Base-by-base conservation (phyloP, 1,140 invertebrate species). In the Cepaea nemoralis region DNA sequence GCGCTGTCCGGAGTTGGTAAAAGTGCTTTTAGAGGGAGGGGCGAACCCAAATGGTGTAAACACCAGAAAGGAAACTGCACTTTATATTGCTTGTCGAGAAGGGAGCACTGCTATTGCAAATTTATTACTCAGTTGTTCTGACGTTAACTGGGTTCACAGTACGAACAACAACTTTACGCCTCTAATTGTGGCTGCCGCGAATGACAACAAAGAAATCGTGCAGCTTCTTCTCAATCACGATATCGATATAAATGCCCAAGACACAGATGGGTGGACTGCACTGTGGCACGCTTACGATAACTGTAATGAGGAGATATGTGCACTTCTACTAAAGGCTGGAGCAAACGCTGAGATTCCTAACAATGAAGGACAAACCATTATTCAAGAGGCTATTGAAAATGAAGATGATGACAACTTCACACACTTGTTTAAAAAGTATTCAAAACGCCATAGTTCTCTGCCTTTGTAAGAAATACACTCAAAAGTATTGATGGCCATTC, bases 351-450 rank as follows among this genome's bases (percentile, higher is more conserved):
- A 83, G n/a, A 42, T 87, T 14, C 70, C 74, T 1, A 85, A 87
- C 69, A 77, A 69, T 40, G 88, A 87, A 22, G 86, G 87, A n/a
- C 82, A 82, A 27, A 87, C 87, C 27, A 77, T 87, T 16, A 50
- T 88, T 48, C 74, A 88, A n/a, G 84, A 87, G 42, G 87, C 86
- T 0, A 79, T 75, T 45, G 85, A 85, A 24, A 85, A 85, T 82
- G 86, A 89, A 16, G 88, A 89, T 82, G 86, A 89, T 66, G 86
- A 88, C 67, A 84, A 86, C 27, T 83, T 88, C 24, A 79, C 88
- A 16, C 84, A 86, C 83, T 77, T 86, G 40, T 84, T 87, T 39
- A 35, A 81, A 76, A 83, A 82, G 69, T 87, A n/a, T 50, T 27
- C 24, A 39, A 45, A 86, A 5, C n/a, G n/a, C n/a, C n/a, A n/a